These are phyloP conservation scores for Delichon dasypus DNA, from an alignment of 2,797 vertebrate genomes.

Conservation along the genomic window DNA sequence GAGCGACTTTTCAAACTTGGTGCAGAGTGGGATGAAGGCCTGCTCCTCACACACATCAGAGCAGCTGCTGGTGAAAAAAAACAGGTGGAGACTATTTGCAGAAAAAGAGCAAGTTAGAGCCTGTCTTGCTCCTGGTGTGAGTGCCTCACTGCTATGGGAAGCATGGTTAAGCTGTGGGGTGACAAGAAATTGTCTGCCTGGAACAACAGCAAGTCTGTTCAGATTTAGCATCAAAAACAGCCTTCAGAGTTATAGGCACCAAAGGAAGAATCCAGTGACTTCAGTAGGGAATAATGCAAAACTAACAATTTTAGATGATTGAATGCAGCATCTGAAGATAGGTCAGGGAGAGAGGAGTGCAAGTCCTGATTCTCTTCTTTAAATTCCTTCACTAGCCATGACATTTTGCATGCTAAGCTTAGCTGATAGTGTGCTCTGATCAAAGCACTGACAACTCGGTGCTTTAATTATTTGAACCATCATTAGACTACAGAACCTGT, in stretches of 20 bases:
- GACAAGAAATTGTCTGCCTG: not conserved
- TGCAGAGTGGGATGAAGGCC: not conserved
- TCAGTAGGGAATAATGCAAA: not conserved
- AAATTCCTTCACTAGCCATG: not conserved
- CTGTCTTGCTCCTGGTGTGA: not conserved
- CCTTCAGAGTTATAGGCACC: not conserved
- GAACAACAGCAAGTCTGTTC: not conserved
- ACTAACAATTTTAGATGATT: not conserved
- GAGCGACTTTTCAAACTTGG: not conserved
- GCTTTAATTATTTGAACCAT: not conserved
- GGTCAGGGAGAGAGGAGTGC: not conserved
- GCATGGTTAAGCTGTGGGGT: not conserved
- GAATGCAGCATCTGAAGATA: not conserved
- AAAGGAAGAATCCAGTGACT: not conserved
- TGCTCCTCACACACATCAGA: not conserved
- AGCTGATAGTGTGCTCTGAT: slow-evolving; percentile 3
- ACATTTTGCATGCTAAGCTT: not conserved
- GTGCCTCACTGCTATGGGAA: not conserved
- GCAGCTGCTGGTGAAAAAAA: not conserved
- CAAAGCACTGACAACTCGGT: not conserved
- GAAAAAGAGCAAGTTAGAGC: slow-evolving; percentile 26
- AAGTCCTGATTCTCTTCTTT: not conserved
- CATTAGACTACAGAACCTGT: slow-evolving; percentile 6
- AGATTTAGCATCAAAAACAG: not conserved
- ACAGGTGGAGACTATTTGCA: slow-evolving; percentile 27